These are phyloP conservation scores for Trichogramma dendrolimi DNA, from an alignment of 2,888 invertebrate genomes.

Conservation along the genomic window DNA sequence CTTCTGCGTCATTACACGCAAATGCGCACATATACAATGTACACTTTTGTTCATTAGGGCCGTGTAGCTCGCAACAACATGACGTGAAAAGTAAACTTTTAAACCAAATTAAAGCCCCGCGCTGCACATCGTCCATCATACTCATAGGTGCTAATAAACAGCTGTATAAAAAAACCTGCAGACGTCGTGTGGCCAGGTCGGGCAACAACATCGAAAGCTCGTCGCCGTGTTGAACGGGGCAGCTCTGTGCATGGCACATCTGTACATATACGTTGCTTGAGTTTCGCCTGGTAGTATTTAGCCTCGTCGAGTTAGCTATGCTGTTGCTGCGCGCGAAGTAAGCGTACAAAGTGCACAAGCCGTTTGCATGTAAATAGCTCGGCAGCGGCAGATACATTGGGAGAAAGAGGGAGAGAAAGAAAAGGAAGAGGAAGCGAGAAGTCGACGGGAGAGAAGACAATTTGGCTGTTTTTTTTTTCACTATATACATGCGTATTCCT, in stretches of 20 bases:
- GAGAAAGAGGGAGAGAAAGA: not conserved
- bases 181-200: not conserved
- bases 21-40: not conserved
- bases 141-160: no score
- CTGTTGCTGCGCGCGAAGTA: not conserved
- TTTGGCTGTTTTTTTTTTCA: not conserved
- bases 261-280: constrained; percentile 13
- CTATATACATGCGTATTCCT: not conserved
- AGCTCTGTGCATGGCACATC: not conserved
- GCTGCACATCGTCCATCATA: not conserved
- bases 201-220: not conserved
- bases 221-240: not conserved
- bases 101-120: not conserved
- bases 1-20: no score
- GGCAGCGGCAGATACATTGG: constrained; percentile 6
- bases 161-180: not conserved
- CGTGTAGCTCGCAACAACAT: not conserved
- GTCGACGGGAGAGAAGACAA: not conserved
- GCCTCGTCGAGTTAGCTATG: not conserved
- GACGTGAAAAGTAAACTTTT: no score
- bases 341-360: constrained; percentile 13
- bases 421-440: not conserved
- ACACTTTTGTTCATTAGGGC: not conserved
- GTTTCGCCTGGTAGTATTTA: constrained; percentile 20
- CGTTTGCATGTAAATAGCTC: constrained; percentile 27